Percentiles rank a stretch among this genome's conserved stretches.
These are phyloP conservation scores for Apostichopus japonicus DNA, from an alignment of 35 echinoderm and acorn worm genomes.

Conservation along the genomic window DNA sequence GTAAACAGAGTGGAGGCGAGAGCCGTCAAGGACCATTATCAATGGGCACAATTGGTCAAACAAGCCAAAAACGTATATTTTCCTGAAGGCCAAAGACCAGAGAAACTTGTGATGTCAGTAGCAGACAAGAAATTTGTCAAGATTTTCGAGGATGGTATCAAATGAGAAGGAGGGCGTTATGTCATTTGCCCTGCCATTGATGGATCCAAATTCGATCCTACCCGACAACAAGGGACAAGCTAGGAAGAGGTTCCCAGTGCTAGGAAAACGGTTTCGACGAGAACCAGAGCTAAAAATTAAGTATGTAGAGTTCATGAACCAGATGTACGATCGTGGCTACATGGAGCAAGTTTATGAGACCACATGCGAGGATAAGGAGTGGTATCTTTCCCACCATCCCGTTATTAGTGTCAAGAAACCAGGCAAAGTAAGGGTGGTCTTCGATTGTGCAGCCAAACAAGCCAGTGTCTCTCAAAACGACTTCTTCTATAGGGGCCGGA, in stretches of 20 bases:
- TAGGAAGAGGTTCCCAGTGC: background rate
- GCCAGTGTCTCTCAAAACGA: background rate
- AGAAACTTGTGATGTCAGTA: background rate
- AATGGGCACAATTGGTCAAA: conserved; percentile 28
- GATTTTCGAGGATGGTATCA: background rate
- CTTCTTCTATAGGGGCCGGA: conserved; percentile 63
- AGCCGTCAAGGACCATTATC: conserved; percentile 35
- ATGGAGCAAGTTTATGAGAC: background rate
- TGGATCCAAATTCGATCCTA: background rate
- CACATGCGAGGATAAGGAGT: background rate
- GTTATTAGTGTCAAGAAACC: conserved; percentile 11
- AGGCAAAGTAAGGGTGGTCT: no score
- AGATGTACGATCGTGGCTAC: background rate
- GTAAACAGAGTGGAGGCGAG: conserved; percentile 11
- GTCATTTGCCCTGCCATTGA: conserved; percentile 45
- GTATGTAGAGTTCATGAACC: no score
- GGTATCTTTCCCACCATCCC: no score
- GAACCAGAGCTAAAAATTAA: no score
- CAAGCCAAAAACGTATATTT: conserved; percentile 44
- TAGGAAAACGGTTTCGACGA: no score
- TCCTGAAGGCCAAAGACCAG: conserved; percentile 26
- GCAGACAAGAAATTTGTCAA: no score
- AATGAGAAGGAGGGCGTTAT: conserved; percentile 41
- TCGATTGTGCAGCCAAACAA: conserved; percentile 53
- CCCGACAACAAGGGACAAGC: conserved; percentile 50